Base-by-base conservation (phyloP, 1,140 invertebrate genomes). In the Vanessa tameamea region DNA sequence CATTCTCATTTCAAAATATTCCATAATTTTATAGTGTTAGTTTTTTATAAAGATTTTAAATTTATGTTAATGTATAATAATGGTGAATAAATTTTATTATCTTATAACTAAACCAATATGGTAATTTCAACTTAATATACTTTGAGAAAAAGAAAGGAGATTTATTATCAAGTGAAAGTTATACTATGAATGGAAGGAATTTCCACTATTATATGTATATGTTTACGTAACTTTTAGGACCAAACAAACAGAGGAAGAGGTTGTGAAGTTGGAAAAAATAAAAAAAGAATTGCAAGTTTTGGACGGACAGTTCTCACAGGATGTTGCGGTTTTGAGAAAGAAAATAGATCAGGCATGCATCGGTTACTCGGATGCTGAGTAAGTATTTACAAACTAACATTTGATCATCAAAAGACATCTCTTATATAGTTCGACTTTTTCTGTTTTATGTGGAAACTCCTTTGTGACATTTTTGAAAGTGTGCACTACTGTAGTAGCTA, bases 261-360 rank as follows among this genome's bases (percentile, higher is more conserved):
- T 95, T 2, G 83, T 94, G 53, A 95, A 95, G 84, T 86, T 97
- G 64, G 94, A 95, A 75, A 94, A 95, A 78, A 96, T 96, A 64
- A 95, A 96, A 81, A 94, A 95, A 79, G 96, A 96, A 82, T 82
- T 97, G 55, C 94, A 95, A 82, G 94, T 96, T 76, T 87, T 97
- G 37, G 96, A 97, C 74, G 91, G 94, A 20, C 95, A 95, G 87
- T 92, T 95, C 20, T 94, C 95, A 20, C 94, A 94, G 75, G 96
- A 97, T 92, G 96, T 97, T 2, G 93, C 95, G 15, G 94, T 97
- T 67, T 87, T 97, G 31, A 91, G 96, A 63, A 95, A 96, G 82
- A 95, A 96, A 88, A 97, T 97, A 83, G 96, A 97, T 87, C 92
- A 93, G 55, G 96, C 96, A 2, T 96, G 95, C 82, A 86, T 96